Conservation (phyloP, 2,113 vertebrate species). For the Brachyhypopomus occidentalis region DNA sequence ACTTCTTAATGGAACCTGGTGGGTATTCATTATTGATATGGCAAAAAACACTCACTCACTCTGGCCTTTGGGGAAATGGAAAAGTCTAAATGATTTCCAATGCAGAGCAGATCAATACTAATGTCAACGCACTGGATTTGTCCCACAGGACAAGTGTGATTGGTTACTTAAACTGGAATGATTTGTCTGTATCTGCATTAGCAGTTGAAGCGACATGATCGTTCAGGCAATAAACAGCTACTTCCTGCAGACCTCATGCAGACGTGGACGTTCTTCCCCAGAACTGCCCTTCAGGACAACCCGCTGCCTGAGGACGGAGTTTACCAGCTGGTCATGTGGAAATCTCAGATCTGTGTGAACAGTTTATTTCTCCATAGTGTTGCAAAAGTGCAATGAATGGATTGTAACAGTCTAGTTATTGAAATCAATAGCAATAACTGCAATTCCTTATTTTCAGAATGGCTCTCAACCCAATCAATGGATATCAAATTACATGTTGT, state of each 20-base stretch:
- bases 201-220: conserved; percentile 32
- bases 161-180: conserved; percentile 46
- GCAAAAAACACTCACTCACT: conserved; percentile 33
- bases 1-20: conserved; percentile 32
- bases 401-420: conserved; percentile 80
- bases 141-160: conserved; percentile 36
- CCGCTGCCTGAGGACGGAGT: neutral
- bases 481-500: conserved; percentile 75
- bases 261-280: conserved; percentile 41
- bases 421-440: conserved; percentile 83
- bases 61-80: conserved; percentile 45
- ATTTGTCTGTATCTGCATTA: conserved; percentile 42
- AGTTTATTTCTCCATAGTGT: conserved; percentile 52
- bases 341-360: conserved; percentile 27
- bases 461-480: conserved; percentile 75
- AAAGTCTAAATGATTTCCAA: conserved; percentile 50
- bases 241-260: conserved; percentile 27
- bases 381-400: conserved; percentile 66
- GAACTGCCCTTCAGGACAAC: conserved; percentile 7
- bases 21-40: conserved; percentile 32
- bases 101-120: conserved; percentile 51
- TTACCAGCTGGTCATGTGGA: neutral
- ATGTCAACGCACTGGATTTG: conserved; percentile 48
- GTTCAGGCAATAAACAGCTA: conserved; percentile 28
- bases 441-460: conserved; percentile 74